These are phyloP conservation scores for Daktulosphaira vitifoliae DNA, from an alignment of 1,140 invertebrate species.

Conservation along the genomic window DNA sequence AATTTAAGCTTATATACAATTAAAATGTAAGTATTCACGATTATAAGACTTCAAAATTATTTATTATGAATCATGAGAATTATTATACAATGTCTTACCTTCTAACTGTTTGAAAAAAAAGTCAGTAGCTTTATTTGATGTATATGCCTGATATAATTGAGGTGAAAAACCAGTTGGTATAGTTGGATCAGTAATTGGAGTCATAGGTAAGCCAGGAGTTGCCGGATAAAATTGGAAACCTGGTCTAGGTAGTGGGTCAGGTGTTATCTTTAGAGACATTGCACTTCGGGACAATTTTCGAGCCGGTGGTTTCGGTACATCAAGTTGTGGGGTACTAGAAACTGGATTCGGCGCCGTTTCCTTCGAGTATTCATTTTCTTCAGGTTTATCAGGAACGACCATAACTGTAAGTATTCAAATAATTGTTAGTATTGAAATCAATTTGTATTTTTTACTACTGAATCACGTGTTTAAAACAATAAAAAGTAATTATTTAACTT, in stretches of 20 bases:
- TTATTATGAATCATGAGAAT: too few relatives aligned
- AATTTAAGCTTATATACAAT: too few relatives aligned
- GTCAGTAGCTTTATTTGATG: slow-evolving; percentile 54
- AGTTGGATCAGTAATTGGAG: slow-evolving; percentile 43
- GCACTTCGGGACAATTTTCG: slow-evolving; percentile 8
- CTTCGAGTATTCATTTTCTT: too few relatives aligned
- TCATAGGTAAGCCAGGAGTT: slow-evolving; percentile 32
- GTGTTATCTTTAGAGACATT: slow-evolving; percentile 21
- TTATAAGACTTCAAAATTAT: too few relatives aligned
- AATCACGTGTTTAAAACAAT: too few relatives aligned
- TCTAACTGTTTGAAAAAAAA: slow-evolving; percentile 67
- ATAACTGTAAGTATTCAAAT: too few relatives aligned
- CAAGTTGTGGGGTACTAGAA: neutral
- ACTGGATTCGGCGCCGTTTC: neutral
- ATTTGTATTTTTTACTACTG: too few relatives aligned
- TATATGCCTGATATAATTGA: slow-evolving; percentile 51
- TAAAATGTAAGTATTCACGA: too few relatives aligned
- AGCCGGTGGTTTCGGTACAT: slow-evolving; percentile 18
- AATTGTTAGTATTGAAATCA: too few relatives aligned
- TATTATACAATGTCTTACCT: too few relatives aligned
- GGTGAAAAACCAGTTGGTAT: slow-evolving; percentile 43
- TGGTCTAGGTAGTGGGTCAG: neutral
- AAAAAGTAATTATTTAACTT: too few relatives aligned
- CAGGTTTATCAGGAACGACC: too few relatives aligned
- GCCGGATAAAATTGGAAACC: slow-evolving; percentile 32